Base-by-base conservation (phyloP, 1,140 invertebrate genomes). In the Nasonia longicornis region DNA sequence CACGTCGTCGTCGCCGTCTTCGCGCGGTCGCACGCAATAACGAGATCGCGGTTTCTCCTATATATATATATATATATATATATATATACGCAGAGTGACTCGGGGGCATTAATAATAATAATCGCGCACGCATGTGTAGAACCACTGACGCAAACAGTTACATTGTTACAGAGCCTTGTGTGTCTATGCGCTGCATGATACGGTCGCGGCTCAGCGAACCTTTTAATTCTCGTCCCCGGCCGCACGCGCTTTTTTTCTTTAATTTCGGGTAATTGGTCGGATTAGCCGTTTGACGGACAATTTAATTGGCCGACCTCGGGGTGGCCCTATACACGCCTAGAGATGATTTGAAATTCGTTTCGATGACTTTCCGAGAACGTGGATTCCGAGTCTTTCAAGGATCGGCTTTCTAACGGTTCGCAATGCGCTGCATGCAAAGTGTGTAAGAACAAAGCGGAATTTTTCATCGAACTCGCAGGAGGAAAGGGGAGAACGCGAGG, bases 21-120 rank as follows among this genome's bases (percentile, higher is more conserved):
- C 42, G 70, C 70, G 70, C 42, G 38, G 20, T 73, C 38, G 45
- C 72, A 63, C 72, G 72, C 42, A 73, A 72, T 72, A 72, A 72
- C 70, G 38, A 72, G 70, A 72, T 72, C 70, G 70, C 72, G 42
- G 20, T 48, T 38, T 35, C 69, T 70, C 29, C 14, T 70, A 6
- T 58, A 58, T 67, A 38, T 14, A 69, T 26, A 26, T 26, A 26
- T 26, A 26, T 26, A 26, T 26, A 26, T 26, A 26, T 63, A n/a
- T 20, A 8, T 3, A 42, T 42, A 42, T 42, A 69, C 69, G 16
- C 35, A 20, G 14, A 20, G 4, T 26, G 26, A 42, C 71, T 7
- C n/a, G 20, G 48, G 72, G 58, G 26, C 22, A 63, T 74, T 63
- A 63, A 74, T 74, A 63, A 35, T 14, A 63, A 67, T 72, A 72